Conservation (phyloP, 2,113 vertebrate genomes). For the Leucoraja erinaceus region DNA sequence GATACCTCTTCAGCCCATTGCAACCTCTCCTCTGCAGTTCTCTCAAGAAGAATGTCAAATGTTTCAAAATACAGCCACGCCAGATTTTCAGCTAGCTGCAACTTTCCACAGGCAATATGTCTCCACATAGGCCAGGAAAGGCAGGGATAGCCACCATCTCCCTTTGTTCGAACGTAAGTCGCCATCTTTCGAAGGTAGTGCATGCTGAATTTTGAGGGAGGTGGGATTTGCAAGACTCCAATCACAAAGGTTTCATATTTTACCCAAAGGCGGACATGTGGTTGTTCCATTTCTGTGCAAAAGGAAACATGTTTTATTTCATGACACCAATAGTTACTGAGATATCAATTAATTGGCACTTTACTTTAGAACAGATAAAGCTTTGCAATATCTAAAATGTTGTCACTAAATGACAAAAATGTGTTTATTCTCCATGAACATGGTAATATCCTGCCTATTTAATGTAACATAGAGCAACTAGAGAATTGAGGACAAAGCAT, state of each 20-base stretch:
- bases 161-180: slow-evolving; percentile 66
- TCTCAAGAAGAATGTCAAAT: slow-evolving; percentile 67
- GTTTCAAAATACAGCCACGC: slow-evolving; percentile 94
- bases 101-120: slow-evolving; percentile 87
- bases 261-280: slow-evolving; percentile 71
- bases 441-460: too few species aligned
- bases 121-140: slow-evolving; percentile 80
- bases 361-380: too few species aligned
- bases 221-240: slow-evolving; percentile 69
- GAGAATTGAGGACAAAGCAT: too few species aligned
- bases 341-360: too few species aligned
- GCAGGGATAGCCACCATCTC: slow-evolving; percentile 71
- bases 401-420: too few species aligned
- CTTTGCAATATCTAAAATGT: too few species aligned
- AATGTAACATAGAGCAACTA: too few species aligned
- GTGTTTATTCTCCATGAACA: too few species aligned
- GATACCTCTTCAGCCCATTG: slow-evolving; percentile 79
- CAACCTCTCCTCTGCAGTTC: slow-evolving; percentile 59
- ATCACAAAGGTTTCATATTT: slow-evolving; percentile 81
- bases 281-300: slow-evolving; percentile 59
- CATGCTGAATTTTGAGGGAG: slow-evolving; percentile 75
- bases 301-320: slow-evolving; percentile 10
- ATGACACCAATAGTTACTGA: neutral
- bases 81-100: slow-evolving; percentile 74
- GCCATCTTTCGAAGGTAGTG: slow-evolving; percentile 87